Evolutionary conservation across 1,140 invertebrate species (phyloP).

Genomic region (Ostrea edulis): DNA sequence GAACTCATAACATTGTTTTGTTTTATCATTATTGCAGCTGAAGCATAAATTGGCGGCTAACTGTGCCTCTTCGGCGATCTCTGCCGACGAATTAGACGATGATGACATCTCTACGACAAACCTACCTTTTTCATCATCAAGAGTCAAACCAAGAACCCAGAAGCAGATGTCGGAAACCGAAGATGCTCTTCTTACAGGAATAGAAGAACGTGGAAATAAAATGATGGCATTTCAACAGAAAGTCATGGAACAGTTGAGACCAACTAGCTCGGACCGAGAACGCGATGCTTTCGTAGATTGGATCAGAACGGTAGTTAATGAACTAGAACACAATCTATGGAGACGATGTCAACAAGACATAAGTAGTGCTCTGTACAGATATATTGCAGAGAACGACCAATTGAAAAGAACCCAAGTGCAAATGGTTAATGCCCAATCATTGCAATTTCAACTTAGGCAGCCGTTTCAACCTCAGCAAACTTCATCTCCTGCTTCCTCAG

Average conservation of each 20-base stretch:
- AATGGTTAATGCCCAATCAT: not conserved
- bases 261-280: not conserved
- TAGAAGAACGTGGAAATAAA: constrained; percentile 32
- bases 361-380: not conserved
- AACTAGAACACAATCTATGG: constrained; percentile 25
- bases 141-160: too few relatives aligned
- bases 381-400: constrained; percentile 16
- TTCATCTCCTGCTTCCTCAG: too few relatives aligned
- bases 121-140: not conserved
- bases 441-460: not conserved
- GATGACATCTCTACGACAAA: too few relatives aligned
- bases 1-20: too few relatives aligned
- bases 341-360: constrained; percentile 43
- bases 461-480: too few relatives aligned
- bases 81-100: too few relatives aligned
- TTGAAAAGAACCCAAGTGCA: not conserved
- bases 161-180: too few relatives aligned
- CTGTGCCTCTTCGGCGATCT: too few relatives aligned
- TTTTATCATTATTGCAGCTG: too few relatives aligned
- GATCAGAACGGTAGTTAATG: constrained; percentile 11
- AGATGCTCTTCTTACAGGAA: not conserved
- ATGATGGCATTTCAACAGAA: constrained; percentile 31
- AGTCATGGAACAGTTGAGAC: constrained; percentile 1
- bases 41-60: too few relatives aligned
- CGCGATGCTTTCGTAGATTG: constrained; percentile 40